Percentiles rank a stretch among this genome's conserved stretches.
These are phyloP conservation scores for Ptilorrhoa leucosticta DNA, from an alignment of 2,113 vertebrate genomes.

Conservation along the genomic window DNA sequence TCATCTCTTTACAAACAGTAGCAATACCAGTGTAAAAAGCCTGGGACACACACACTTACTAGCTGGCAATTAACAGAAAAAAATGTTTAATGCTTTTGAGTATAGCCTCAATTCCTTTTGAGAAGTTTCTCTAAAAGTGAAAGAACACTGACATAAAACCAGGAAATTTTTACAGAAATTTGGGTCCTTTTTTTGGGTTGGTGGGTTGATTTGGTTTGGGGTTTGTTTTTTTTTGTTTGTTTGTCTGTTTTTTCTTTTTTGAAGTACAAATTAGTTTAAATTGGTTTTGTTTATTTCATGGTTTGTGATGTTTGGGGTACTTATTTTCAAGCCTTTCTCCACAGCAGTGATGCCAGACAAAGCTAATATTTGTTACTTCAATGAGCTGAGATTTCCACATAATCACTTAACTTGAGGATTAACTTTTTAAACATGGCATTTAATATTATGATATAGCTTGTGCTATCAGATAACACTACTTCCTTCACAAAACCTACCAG, in stretches of 20 bases:
- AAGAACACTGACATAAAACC: background rate
- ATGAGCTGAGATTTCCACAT: background rate
- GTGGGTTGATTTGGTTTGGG: background rate
- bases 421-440: background rate
- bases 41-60: background rate
- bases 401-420: background rate
- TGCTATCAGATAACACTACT: background rate
- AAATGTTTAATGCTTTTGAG: background rate
- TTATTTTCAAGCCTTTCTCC: background rate
- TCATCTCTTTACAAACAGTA: background rate
- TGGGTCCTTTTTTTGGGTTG: rapidly evolving
- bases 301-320: background rate
- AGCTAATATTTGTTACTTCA: background rate
- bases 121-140: background rate
- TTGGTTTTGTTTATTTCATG: background rate
- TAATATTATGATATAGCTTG: background rate
- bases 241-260: background rate
- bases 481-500: background rate
- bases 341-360: background rate
- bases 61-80: background rate
- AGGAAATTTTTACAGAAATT: background rate
- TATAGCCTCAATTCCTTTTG: background rate
- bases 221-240: rapidly evolving
- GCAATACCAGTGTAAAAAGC: background rate
- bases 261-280: background rate